Base-by-base conservation (phyloP, 2,797 vertebrate genomes). In the Clarias fuscus region DNA sequence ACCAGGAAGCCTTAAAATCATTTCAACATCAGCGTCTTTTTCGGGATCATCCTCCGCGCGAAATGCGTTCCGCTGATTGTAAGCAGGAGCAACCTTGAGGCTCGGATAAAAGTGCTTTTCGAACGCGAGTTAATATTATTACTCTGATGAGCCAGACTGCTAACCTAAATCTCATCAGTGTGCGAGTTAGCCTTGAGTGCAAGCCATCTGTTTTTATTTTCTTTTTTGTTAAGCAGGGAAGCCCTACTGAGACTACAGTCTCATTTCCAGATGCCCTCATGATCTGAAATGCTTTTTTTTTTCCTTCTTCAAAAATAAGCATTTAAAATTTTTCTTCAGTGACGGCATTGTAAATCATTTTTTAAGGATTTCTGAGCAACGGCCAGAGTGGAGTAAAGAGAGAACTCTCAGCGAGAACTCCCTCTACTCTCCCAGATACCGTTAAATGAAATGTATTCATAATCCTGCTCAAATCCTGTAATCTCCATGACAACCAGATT, bases 401-500 rank as follows among this genome's bases (percentile, higher is more conserved):
- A 81, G 58, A 86, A 87, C 85, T 78, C 86, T 78, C 86, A 90
- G 84, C 82, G 73, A 84, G 71, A 72, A 76, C 68, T 80, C 75
- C 64, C 82, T 75, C 61, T 58, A 65, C 79, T 84, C 85, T 76
- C 61, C 72, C 94, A 96, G 95, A 95, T 95, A 95, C 94, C 92
- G 92, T 93, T 93, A 92, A 93, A 89, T 92, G 90, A 96, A 94
- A 95, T 80, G 93, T 92, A 88, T 94, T 96, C 95, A 94, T 94
- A 95, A 96, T 96, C 94, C 95, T 94, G 93, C 93, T 93, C 94
- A 94, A 95, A 95, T 96, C 93, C 92, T 94, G 92, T 93, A 95
- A 96, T 94, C 87, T 93, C 90, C 92, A 95, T 95, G 94, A 95
- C 95, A 95, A 96, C 95, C 86, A 84, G 75, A 85, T 86, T 73